phyloP scores from a whole-genome alignment of 2,113 vertebrate genomes.

The Tauraco erythrolophus region DNA sequence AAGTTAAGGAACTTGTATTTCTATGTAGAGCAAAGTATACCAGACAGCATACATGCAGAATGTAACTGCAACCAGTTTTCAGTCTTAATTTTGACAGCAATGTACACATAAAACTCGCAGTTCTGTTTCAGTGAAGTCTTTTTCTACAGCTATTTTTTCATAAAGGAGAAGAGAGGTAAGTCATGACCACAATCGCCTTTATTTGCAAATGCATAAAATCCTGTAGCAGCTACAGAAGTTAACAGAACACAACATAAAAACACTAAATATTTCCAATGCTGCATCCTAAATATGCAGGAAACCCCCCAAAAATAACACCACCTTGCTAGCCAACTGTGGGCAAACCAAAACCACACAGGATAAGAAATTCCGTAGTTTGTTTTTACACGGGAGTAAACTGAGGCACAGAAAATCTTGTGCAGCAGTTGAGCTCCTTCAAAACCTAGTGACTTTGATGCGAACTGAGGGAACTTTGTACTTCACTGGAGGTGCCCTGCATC shows the following conservation, averaged over 20 bases:
- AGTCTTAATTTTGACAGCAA: not conserved
- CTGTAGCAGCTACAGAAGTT: not conserved
- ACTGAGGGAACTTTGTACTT: not conserved
- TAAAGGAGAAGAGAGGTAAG: not conserved
- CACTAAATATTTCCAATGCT: not conserved
- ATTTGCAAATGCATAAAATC: not conserved
- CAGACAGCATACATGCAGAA: not conserved
- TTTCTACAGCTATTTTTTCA: no score
- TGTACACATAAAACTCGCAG: not conserved
- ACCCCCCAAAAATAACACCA: not conserved
- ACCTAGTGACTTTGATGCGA: not conserved
- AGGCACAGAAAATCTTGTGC: not conserved
- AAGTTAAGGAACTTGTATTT: not conserved
- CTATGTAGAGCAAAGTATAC: not conserved
- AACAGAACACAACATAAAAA: not conserved
- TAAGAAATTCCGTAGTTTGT: not conserved
- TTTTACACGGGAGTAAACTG: not conserved
- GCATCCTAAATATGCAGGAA: not conserved
- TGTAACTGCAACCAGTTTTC: not conserved
- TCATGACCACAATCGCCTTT: not conserved
- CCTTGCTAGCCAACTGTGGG: not conserved
- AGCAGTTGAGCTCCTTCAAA: not conserved
- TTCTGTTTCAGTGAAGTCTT: not conserved
- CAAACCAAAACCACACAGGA: not conserved
- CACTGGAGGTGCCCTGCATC: not conserved